Percentiles rank a stretch among this genome's conserved stretches.
Evolutionary conservation across 2,888 invertebrate species (phyloP).

Genomic region (Melanophora roralis): DNA sequence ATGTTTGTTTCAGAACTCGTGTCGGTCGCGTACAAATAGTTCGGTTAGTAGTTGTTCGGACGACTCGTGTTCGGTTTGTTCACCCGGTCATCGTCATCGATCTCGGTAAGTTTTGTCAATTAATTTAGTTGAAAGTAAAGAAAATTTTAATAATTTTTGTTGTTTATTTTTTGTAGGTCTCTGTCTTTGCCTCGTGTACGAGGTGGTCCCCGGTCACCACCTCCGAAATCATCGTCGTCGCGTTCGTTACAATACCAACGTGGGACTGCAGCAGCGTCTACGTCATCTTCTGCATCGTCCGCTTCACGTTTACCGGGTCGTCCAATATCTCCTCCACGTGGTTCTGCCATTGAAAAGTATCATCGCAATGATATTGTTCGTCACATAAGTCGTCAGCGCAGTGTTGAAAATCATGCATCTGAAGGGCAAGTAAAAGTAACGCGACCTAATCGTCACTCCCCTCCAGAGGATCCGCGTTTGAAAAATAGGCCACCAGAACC

Average conservation of each 20-base stretch:
- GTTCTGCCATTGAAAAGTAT: slow-evolving; percentile 71
- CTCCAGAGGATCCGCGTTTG: slow-evolving; percentile 80
- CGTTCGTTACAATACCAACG: slow-evolving; percentile 70
- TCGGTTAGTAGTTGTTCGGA: slow-evolving; percentile 90
- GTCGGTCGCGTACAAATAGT: slow-evolving; percentile 85
- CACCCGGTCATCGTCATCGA: slow-evolving; percentile 79
- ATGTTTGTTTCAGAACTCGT: slow-evolving; percentile 68
- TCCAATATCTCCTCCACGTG: slow-evolving; percentile 72
- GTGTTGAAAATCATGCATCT: slow-evolving; percentile 67
- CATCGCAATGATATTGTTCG: slow-evolving; percentile 68
- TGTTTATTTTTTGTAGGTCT: slow-evolving; percentile 77
- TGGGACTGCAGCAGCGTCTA: slow-evolving; percentile 66
- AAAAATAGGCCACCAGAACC: slow-evolving; percentile 79
- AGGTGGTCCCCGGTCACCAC: slow-evolving; percentile 76
- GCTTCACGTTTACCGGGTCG: slow-evolving; percentile 72
- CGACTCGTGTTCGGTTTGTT: slow-evolving; percentile 90
- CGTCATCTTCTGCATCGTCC: slow-evolving; percentile 42
- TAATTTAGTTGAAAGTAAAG: neutral
- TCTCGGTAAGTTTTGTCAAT: slow-evolving; percentile 71
- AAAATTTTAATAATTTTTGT: too few relatives aligned
- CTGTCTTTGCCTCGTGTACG: slow-evolving; percentile 80
- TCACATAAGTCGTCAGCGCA: slow-evolving; percentile 68
- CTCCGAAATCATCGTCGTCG: slow-evolving; percentile 70
- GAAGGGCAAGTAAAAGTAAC: slow-evolving; percentile 72
- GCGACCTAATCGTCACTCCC: slow-evolving; percentile 76